Evolutionary conservation across 2,113 vertebrate species (phyloP), one percentile per base, ranked within the genome.

Genomic region (Oryzias celebensis): DNA sequence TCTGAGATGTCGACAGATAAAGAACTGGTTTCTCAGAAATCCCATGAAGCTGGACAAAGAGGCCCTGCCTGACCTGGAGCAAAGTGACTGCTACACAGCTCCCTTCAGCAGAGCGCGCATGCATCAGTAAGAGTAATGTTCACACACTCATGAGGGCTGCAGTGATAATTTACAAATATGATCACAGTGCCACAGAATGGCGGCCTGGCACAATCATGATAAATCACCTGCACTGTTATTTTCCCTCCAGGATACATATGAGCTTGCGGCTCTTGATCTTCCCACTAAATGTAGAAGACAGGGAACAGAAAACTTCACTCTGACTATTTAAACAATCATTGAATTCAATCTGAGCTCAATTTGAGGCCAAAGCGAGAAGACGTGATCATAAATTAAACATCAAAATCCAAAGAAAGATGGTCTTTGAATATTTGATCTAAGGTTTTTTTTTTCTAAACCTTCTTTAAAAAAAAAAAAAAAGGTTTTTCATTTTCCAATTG

Each of bases 41-140:
- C 97, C 97, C 3, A 99, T 99, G 97, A 95, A 97, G 89, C 93
- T 99, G 3, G 97, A 99, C 86, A 99, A 98, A 82, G 94, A 96
- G 74, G 95, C 95, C 0, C 84, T 99, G 43, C 97, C 97, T 44
- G 95, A 99, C 69, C 89, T 99, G 58, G 95, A 98, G 77, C 95
- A 97, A 46, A 94, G 93, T 0, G 96, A 97, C 88, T 98, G 97
- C 79, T 98, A 98, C 86, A 99, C 97, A 0, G 97, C 96, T 0
- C 97, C 97, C 24, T 99, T 99, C 78, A 98, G 96, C 89, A 87
- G 95, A 4, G 94, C 96, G 0, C 94, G 97, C 71, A 96, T 96
- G 73, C 97, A 99, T 87, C 97, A 99, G 97, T 98, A 89, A 94
- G 95, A 16, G 62, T 22, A 43, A 24, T n/a, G 46, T 6, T 18